These are phyloP conservation scores for Mylabris phalerata DNA, from an alignment of 1,140 invertebrate species.

Conservation along the genomic window DNA sequence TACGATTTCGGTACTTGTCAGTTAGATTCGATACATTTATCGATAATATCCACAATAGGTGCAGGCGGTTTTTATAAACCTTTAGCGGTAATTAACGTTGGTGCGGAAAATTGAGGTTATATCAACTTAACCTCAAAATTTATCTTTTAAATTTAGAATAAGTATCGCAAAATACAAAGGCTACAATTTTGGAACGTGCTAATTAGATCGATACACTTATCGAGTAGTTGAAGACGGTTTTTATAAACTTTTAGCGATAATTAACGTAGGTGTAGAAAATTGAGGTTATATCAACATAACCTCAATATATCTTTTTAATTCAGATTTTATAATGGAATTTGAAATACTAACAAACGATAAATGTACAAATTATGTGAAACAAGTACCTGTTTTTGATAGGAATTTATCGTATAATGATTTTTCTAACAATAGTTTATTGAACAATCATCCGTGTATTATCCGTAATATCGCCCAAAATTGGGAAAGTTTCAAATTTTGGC, in stretches of 20 bases:
- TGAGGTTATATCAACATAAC: background rate
- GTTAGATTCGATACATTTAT: constrained; percentile 43
- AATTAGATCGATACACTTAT: constrained; percentile 44
- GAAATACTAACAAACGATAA: constrained; percentile 11
- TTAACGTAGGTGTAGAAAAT: constrained; percentile 12
- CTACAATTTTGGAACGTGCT: constrained; percentile 44
- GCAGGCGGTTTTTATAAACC: constrained; percentile 45
- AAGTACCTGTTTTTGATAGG: constrained; percentile 16
- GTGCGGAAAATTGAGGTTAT: too few relatives aligned
- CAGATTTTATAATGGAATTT: constrained; percentile 38
- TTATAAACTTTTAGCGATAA: constrained; percentile 44
- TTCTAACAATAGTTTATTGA: constrained; percentile 52
- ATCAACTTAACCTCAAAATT: constrained; percentile 9
- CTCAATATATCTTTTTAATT: constrained; percentile 6
- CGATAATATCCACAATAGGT: constrained; percentile 39
- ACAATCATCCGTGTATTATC: constrained; percentile 61
- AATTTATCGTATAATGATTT: constrained; percentile 43
- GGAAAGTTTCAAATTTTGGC: constrained; percentile 54
- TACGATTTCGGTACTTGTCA: constrained; percentile 45
- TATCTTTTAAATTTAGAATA: constrained; percentile 14
- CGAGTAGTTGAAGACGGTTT: constrained; percentile 43
- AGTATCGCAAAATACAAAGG: constrained; percentile 43
- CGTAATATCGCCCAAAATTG: constrained; percentile 54
- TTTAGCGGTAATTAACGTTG: constrained; percentile 38
- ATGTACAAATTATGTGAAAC: background rate